Percentiles rank a stretch among this genome's conserved stretches.
These are phyloP conservation scores for Prinia subflava DNA, from an alignment of 2,113 vertebrate species.

Conservation along the genomic window DNA sequence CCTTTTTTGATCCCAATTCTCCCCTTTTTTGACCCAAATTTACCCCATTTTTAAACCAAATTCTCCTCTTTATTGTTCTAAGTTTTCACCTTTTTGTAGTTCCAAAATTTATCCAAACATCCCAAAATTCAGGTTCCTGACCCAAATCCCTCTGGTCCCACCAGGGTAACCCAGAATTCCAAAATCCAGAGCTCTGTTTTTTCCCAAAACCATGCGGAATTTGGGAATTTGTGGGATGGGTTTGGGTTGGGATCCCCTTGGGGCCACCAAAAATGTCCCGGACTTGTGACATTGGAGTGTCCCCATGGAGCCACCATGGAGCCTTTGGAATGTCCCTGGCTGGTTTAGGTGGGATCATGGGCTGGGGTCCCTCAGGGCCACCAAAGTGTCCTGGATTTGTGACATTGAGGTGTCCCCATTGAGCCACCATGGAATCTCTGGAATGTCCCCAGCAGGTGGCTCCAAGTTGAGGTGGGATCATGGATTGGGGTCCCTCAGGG, in stretches of 20 bases:
- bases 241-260: not conserved
- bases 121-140: not conserved
- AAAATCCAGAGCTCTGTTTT: not conserved
- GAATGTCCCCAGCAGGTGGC: not conserved
- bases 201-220: accelerated
- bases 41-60: not conserved
- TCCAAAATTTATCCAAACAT: not conserved
- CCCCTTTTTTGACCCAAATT: not conserved
- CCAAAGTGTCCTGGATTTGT: no score
- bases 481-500: not conserved
- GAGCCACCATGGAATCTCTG: no score
- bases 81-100: no score
- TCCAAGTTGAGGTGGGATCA: not conserved
- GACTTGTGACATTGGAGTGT: no score
- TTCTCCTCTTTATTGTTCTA: not conserved
- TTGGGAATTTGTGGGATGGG: not conserved
- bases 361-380: not conserved
- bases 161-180: not conserved
- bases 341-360: not conserved
- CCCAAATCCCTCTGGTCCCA: accelerated
- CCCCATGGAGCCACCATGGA: no score
- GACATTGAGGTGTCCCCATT: no score
- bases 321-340: not conserved
- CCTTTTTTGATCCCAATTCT: no score
- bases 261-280: no score